phyloP scores from a whole-genome alignment of 2,888 invertebrate species.

The Apotomis capreana region DNA sequence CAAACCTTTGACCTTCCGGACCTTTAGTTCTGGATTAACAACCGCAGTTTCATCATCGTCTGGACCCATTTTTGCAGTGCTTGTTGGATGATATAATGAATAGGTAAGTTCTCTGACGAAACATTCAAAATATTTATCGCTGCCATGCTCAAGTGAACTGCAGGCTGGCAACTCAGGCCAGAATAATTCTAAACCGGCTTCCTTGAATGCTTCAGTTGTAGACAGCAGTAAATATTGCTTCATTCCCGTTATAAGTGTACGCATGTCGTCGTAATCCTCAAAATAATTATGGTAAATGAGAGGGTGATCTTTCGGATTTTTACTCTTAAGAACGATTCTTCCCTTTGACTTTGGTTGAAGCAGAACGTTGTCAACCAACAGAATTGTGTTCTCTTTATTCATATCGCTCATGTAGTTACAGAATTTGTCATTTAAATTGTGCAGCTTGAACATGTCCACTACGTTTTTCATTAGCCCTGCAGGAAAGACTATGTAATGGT shows the following conservation, averaged over 20 bases:
- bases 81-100: slow-evolving; percentile 87
- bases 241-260: slow-evolving; percentile 57
- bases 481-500: slow-evolving; percentile 60
- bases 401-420: slow-evolving; percentile 45
- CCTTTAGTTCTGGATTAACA: slow-evolving; percentile 82
- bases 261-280: slow-evolving; percentile 78
- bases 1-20: slow-evolving; percentile 78
- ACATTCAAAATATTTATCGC: slow-evolving; percentile 61
- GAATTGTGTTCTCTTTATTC: slow-evolving; percentile 56
- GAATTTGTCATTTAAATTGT: slow-evolving; percentile 55
- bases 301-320: slow-evolving; percentile 87
- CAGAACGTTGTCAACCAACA: slow-evolving; percentile 82
- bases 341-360: slow-evolving; percentile 88
- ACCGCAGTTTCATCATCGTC: slow-evolving; percentile 72
- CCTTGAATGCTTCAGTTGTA: slow-evolving; percentile 59
- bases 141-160: slow-evolving; percentile 51
- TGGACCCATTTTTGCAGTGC: slow-evolving; percentile 86
- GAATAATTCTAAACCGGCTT: slow-evolving; percentile 55
- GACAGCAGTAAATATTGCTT: slow-evolving; percentile 55
- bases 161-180: slow-evolving; percentile 67
- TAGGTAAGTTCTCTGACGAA: slow-evolving; percentile 61
- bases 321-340: slow-evolving; percentile 85
- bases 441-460: slow-evolving; percentile 56
- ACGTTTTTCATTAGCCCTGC: slow-evolving; percentile 56
- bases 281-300: slow-evolving; percentile 85